Percentiles rank a stretch among this genome's conserved stretches.
Evolutionary conservation across 2,797 vertebrate species (phyloP).

Genomic region (Myotis daubentonii): DNA sequence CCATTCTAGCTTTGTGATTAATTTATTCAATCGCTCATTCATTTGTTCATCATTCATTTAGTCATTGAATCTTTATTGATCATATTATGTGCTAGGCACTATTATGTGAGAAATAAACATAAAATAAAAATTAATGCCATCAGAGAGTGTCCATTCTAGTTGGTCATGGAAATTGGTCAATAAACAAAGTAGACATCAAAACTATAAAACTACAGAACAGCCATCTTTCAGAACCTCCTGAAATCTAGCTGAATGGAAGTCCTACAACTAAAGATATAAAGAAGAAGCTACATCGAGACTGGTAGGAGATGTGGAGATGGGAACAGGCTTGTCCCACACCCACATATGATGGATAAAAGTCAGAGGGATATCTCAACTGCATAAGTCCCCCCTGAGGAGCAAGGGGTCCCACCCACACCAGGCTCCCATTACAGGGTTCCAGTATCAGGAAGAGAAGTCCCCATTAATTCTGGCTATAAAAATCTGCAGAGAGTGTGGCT

Average conservation of each 20-base stretch:
- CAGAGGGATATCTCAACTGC: neutral
- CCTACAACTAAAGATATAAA: neutral
- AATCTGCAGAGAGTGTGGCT: neutral
- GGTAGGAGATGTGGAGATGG: neutral
- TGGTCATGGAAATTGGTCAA: neutral
- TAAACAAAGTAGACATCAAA: neutral
- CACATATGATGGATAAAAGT: neutral
- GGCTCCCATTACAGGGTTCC: neutral
- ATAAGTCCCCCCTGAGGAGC: neutral
- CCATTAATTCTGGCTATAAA: neutral
- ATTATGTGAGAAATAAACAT: neutral
- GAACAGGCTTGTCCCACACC: neutral
- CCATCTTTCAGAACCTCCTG: neutral
- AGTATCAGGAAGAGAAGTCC: neutral
- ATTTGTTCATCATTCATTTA: constrained; percentile 14
- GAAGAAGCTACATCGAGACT: neutral
- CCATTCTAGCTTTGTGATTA: neutral
- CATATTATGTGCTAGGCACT: neutral
- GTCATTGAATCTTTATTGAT: neutral
- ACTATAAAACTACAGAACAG: neutral
- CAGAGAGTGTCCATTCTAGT: neutral
- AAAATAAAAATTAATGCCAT: neutral
- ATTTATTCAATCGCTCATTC: neutral
- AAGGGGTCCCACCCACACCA: neutral
- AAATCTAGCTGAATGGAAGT: neutral